Evolutionary conservation across 2,113 vertebrate species (phyloP).

Genomic region (Rhabdomys dilectus): DNA sequence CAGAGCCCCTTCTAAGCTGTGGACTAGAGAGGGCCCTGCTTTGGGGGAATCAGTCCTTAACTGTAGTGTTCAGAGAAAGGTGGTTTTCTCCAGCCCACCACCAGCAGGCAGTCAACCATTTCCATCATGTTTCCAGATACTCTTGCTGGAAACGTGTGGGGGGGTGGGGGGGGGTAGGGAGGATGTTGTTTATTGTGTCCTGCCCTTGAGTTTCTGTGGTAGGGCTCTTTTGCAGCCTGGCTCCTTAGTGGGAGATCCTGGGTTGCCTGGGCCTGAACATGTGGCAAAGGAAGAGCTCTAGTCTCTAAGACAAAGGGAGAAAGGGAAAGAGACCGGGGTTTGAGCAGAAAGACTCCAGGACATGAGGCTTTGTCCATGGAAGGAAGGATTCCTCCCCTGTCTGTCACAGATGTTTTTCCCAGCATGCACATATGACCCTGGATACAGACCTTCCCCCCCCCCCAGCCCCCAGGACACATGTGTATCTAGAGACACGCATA

Average conservation of each 20-base stretch:
- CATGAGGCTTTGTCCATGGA: neutral
- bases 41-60: slow-evolving; percentile 46
- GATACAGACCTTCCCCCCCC: no score
- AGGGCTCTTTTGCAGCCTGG: neutral
- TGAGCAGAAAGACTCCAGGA: neutral
- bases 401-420: neutral
- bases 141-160: neutral
- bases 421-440: neutral
- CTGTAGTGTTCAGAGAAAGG: slow-evolving; percentile 53
- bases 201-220: neutral
- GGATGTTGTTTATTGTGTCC: neutral
- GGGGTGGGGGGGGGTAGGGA: neutral
- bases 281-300: neutral
- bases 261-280: neutral
- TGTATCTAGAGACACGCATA: neutral
- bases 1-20: neutral
- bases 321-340: neutral
- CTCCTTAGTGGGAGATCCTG: no score
- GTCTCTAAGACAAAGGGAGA: neutral
- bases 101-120: neutral
- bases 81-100: slow-evolving; percentile 1
- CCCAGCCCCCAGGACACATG: neutral
- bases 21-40: slow-evolving; percentile 7
- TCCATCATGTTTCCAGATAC: neutral
- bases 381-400: neutral